Percentiles rank a stretch among this genome's conserved stretches.
Evolutionary conservation across 2,888 invertebrate species (phyloP).

Genomic region (Eupsilia transversa): DNA sequence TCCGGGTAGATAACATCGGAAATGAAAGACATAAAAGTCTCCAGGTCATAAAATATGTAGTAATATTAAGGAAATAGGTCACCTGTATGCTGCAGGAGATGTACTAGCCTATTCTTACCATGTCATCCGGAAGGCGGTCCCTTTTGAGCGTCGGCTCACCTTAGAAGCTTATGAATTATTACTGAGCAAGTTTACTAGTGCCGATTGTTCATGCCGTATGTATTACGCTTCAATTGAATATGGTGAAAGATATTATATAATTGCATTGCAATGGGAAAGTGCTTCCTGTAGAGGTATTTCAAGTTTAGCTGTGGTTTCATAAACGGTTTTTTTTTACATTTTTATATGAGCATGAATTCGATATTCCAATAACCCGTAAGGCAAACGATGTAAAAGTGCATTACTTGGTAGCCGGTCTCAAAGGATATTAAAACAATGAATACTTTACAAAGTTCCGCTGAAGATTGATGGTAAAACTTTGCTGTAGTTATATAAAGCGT

Average conservation of each 20-base stretch:
- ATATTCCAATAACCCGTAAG: slow-evolving; percentile 24
- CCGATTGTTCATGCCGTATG: slow-evolving; percentile 23
- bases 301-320: neutral
- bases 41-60: slow-evolving; percentile 47
- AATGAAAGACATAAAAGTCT: slow-evolving; percentile 45
- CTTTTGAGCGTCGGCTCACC: slow-evolving; percentile 34
- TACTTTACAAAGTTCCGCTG: slow-evolving; percentile 54
- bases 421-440: slow-evolving; percentile 67
- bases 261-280: neutral
- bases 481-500: slow-evolving; percentile 32
- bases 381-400: slow-evolving; percentile 44
- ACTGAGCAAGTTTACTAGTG: slow-evolving; percentile 4
- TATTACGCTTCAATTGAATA: slow-evolving; percentile 10
- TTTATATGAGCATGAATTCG: slow-evolving; percentile 4
- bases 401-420: slow-evolving; percentile 51
- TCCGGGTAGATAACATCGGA: slow-evolving; percentile 17
- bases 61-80: slow-evolving; percentile 57
- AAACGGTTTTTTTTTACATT: neutral
- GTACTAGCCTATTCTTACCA: slow-evolving; percentile 40
- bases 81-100: slow-evolving; percentile 38
- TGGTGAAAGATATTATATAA: neutral
- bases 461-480: slow-evolving; percentile 65
- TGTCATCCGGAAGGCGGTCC: slow-evolving; percentile 31
- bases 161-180: slow-evolving; percentile 35
- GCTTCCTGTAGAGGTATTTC: neutral